Conservation (phyloP, 2,113 vertebrate genomes). For the Pelobates fuscus region DNA sequence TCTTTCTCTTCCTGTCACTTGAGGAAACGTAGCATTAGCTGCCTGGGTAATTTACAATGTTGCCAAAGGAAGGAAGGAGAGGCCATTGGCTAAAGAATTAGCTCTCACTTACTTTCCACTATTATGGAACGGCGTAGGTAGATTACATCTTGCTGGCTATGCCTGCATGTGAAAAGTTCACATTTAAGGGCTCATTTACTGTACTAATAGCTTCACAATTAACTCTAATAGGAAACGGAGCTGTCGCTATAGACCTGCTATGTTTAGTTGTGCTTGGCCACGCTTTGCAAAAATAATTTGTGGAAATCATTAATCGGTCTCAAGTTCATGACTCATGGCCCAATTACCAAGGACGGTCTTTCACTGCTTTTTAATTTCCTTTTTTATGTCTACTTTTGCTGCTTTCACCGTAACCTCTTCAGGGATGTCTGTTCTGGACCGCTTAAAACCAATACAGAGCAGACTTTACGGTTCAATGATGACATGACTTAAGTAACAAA, state of each 20-base stretch:
- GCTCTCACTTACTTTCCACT: background rate
- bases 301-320: constrained; percentile 45
- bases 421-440: constrained; percentile 13
- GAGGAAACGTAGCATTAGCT: no score
- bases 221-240: constrained; percentile 38
- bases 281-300: constrained; percentile 35
- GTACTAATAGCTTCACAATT: constrained; percentile 40
- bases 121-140: background rate
- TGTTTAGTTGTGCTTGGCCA: constrained; percentile 29
- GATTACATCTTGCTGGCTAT: constrained; percentile 6
- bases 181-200: constrained; percentile 38
- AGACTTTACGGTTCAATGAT: background rate
- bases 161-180: constrained; percentile 33
- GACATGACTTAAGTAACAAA: background rate
- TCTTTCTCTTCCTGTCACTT: no score
- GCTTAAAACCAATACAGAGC: constrained; percentile 1
- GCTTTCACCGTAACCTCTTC: constrained; percentile 17
- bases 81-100: background rate
- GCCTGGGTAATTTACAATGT: no score
- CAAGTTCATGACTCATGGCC: constrained; percentile 34
- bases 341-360: constrained; percentile 35
- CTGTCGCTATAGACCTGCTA: constrained; percentile 31
- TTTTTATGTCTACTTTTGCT: constrained; percentile 24
- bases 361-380: constrained; percentile 38
- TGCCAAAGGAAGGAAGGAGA: no score